Conservation (phyloP, 2,888 invertebrate species). For the Hemaris fuciformis region DNA sequence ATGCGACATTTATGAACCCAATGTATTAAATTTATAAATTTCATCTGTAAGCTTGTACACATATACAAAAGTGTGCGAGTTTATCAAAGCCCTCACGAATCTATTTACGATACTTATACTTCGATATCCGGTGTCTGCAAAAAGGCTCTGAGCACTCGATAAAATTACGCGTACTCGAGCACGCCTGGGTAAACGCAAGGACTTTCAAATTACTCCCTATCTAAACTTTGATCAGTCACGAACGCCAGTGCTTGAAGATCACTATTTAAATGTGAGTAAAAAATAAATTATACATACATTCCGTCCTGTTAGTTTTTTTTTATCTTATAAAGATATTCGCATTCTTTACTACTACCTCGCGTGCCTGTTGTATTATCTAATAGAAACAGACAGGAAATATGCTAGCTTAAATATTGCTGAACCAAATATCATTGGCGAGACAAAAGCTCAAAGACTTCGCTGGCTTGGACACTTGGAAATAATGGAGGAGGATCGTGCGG, state of each 20-base stretch:
- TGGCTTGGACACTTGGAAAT: no score
- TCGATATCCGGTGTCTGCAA: neutral
- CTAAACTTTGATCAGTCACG: slow-evolving; percentile 1
- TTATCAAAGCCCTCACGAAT: neutral
- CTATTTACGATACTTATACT: neutral
- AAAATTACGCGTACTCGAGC: slow-evolving; percentile 53
- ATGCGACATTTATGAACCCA: no score
- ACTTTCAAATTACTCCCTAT: slow-evolving; percentile 8
- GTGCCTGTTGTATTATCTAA: neutral
- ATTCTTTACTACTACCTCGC: no score
- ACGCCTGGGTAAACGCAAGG: slow-evolving; percentile 34
- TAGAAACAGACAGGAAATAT: no score
- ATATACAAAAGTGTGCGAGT: no score
- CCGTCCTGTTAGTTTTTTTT: neutral
- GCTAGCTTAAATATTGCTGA: no score
- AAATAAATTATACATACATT: neutral
- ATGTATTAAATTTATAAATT: no score
- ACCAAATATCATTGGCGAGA: no score
- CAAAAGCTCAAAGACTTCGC: no score
- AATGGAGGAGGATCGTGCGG: no score
- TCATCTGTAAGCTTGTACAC: no score
- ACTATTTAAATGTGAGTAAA: neutral
- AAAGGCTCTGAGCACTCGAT: slow-evolving; percentile 27
- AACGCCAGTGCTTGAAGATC: neutral
- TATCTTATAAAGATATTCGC: neutral